Base-by-base conservation (phyloP, 2,888 invertebrate genomes). In the Euzetes globulus region DNA sequence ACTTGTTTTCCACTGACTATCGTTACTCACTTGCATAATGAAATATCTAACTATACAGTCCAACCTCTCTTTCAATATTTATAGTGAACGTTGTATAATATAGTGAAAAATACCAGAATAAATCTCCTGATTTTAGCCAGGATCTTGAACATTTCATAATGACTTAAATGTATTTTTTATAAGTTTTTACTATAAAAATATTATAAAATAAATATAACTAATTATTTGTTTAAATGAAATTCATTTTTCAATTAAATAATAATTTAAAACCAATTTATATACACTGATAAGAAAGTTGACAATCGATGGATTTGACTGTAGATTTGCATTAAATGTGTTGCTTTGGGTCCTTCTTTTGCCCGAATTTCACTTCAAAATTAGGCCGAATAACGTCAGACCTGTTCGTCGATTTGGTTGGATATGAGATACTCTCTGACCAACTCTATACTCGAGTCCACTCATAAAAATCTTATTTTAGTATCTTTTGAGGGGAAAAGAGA, bases 301-400 rank as follows among this genome's bases (percentile, higher is more conserved):
- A 4, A 9, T 6, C 9, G 33, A 33, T 33, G 33, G 5, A 33
- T 33, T 33, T 33, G 33, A 33, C 33, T 33, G 33, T 33, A 33
- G 33, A 9, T 50, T 7, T 50, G 50, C 50, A 58, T 29, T 5
- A 11, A 25, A 58, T 29, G 27, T 37, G n/a, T 65, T 17, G 37
- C 65, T 65, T 65, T 65, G 65, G 60, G 37, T 37, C 65, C 65
- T 65, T 19, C 58, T 65, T 65, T 65, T 37, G 37, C 65, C 65
- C 37, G 33, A 65, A 65, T 33, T 65, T 65, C 13, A 15, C 9
- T 19, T 37, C 19, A 65, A 41, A 65, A n/a, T 65, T 11, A 65
- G 65, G 65, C 11, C 65, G 33, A 37, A 65, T 65, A 11, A 65
- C 65, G 65, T 65, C 65, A 65, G 13, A 19, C 9, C 37, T 37